Percentiles rank a stretch among this genome's conserved stretches.
Conservation (phyloP, 2,888 invertebrate genomes). For the Nephrotoma flavescens region DNA sequence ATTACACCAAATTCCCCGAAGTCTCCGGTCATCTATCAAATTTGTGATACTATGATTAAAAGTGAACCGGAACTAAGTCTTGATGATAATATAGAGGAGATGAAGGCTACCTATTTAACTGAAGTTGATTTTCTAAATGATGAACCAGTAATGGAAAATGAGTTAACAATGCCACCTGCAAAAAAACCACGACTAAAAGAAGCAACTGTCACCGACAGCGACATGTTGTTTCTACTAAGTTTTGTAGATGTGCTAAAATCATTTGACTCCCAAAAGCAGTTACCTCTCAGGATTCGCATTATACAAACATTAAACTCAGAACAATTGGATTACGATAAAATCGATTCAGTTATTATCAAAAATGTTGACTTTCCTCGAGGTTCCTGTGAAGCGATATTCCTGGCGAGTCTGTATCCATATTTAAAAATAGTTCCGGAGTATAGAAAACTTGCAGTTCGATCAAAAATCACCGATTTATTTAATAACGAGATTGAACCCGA, state of each 20-base stretch:
- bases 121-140: background rate
- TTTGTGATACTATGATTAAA: background rate
- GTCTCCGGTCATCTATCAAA: background rate
- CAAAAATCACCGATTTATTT: background rate
- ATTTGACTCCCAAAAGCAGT: background rate
- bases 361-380: background rate
- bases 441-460: background rate
- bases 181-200: background rate
- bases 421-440: background rate
- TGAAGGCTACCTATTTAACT: background rate
- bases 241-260: background rate
- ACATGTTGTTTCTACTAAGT: background rate
- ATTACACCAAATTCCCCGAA: background rate
- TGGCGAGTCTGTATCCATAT: background rate
- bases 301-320: background rate
- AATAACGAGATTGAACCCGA: background rate
- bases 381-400: background rate
- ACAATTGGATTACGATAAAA: background rate
- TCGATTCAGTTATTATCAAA: background rate
- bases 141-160: background rate
- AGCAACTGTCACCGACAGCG: background rate
- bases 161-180: background rate
- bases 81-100: background rate
- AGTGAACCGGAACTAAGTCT: background rate
- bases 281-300: background rate